Percentiles rank a stretch among this genome's conserved stretches.
These are phyloP conservation scores for Epirrita christyi DNA, from an alignment of 2,888 invertebrate genomes.

Conservation along the genomic window DNA sequence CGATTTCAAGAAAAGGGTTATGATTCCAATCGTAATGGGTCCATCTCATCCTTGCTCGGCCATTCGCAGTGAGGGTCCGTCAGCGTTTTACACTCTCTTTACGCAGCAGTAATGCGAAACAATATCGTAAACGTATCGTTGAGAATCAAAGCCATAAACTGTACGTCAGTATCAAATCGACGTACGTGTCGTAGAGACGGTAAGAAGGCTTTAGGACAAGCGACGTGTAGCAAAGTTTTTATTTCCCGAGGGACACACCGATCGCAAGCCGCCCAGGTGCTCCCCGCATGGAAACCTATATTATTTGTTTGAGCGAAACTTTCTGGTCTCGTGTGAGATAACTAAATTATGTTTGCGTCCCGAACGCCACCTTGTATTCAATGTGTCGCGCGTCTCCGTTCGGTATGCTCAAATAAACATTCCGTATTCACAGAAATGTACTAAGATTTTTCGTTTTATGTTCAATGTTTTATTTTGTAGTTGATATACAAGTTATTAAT, in stretches of 20 bases:
- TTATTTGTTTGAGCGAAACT: slow-evolving; percentile 83
- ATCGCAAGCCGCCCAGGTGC: slow-evolving; percentile 82
- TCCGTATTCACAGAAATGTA: slow-evolving; percentile 28
- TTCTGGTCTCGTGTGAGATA: slow-evolving; percentile 81
- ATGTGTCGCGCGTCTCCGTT: slow-evolving; percentile 56
- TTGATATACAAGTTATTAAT: neutral
- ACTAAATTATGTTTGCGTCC: slow-evolving; percentile 81
- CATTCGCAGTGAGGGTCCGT: slow-evolving; percentile 28
- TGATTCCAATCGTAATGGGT: slow-evolving; percentile 21
- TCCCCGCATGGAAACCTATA: slow-evolving; percentile 80
- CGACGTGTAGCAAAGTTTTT: slow-evolving; percentile 84
- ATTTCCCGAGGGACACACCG: slow-evolving; percentile 82
- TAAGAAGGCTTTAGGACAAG: slow-evolving; percentile 81
- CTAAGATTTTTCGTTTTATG: slow-evolving; percentile 9
- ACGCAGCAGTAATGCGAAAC: slow-evolving; percentile 71
- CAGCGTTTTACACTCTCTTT: slow-evolving; percentile 57
- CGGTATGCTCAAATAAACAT: slow-evolving; percentile 52
- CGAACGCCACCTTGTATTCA: slow-evolving; percentile 71
- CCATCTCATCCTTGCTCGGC: slow-evolving; percentile 16
- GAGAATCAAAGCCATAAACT: slow-evolving; percentile 80
- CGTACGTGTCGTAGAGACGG: slow-evolving; percentile 75
- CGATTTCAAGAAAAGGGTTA: slow-evolving; percentile 27
- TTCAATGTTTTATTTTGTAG: neutral
- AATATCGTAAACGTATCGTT: slow-evolving; percentile 80
- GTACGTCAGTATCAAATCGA: slow-evolving; percentile 77